Conservation (phyloP, 1,140 invertebrate genomes). For the Zeugodacus cucurbitae region DNA sequence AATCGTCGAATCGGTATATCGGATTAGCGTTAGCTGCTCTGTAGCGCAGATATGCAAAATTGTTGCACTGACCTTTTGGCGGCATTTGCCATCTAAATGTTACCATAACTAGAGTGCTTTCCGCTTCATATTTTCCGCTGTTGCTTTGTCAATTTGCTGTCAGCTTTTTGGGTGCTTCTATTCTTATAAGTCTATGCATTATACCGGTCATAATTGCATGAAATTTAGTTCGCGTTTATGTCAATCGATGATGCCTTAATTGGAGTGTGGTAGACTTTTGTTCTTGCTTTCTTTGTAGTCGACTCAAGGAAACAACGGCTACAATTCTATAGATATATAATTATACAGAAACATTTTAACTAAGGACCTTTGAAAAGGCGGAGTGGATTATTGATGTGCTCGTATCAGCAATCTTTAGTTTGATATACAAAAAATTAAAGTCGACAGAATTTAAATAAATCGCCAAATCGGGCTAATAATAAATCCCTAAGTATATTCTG, state of each 20-base stretch:
- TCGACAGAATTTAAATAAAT: no score
- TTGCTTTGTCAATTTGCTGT: not conserved
- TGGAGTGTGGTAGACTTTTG: not conserved
- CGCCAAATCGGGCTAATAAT: no score
- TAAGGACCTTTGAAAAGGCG: no score
- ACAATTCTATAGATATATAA: no score
- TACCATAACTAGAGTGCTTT: not conserved
- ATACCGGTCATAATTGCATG: not conserved
- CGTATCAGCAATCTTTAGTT: no score
- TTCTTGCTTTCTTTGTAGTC: no score
- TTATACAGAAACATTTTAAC: no score
- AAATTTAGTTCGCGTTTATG: not conserved
- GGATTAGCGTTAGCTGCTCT: not conserved
- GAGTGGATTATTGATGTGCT: no score
- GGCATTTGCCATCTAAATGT: not conserved
- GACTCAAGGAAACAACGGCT: no score
- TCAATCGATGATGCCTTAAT: not conserved
- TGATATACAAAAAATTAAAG: no score
- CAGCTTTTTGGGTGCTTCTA: not conserved
- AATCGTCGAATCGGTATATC: not conserved
- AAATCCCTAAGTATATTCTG: no score
- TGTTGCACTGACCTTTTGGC: not conserved
- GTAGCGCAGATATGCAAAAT: not conserved
- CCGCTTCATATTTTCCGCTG: not conserved
- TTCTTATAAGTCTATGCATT: not conserved